Base-by-base conservation (phyloP, 2,113 vertebrate species). In the Istiophorus platypterus region DNA sequence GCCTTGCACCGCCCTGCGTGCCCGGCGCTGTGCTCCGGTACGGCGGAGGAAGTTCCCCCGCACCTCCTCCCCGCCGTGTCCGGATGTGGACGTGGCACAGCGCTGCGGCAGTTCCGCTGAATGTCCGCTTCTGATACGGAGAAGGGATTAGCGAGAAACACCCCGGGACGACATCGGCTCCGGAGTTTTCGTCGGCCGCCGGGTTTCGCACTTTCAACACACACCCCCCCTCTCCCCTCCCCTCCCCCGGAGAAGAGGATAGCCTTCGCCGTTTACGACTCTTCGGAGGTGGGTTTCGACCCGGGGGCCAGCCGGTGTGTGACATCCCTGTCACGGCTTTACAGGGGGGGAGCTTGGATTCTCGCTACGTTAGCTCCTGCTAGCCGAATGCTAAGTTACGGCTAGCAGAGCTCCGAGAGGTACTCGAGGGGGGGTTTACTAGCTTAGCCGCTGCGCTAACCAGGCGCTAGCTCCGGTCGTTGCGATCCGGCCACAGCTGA, bases 51-150 rank as follows among this genome's bases (percentile, higher is more conserved):
- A 87, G 85, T 88, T 9, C 9, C 66, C 42, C 42, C 11, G n/a
- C n/a, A n/a, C n/a, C n/a, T n/a, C n/a, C n/a, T n/a, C 66, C 42
- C 42, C 11, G 59, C 76, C 51, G 24, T 56, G 90, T 63, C 90
- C 94, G 95, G 95, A 95, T 90, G 95, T 94, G 92, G 94, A 96
- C 95, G 95, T 95, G 95, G 94, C 95, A 95, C 63, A 94, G 85
- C 80, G 81, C 78, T 88, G 85, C 94, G 88, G 85, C 88, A 91
- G 90, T 95, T 96, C 95, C 95, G 95, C 91, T 91, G 88, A 88
- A 93, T 90, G 88, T 95, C 94, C 87, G 92, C 87, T 89, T 85
- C 91, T 85, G 78, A 80, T 52, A 80, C 84, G 79, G 59, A 91
- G 90, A 79, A 93, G 90, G 92, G 95, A 95, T 95, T 95, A 95